These are phyloP conservation scores for Carcina quercana DNA, from an alignment of 2,888 invertebrate genomes.

Conservation along the genomic window DNA sequence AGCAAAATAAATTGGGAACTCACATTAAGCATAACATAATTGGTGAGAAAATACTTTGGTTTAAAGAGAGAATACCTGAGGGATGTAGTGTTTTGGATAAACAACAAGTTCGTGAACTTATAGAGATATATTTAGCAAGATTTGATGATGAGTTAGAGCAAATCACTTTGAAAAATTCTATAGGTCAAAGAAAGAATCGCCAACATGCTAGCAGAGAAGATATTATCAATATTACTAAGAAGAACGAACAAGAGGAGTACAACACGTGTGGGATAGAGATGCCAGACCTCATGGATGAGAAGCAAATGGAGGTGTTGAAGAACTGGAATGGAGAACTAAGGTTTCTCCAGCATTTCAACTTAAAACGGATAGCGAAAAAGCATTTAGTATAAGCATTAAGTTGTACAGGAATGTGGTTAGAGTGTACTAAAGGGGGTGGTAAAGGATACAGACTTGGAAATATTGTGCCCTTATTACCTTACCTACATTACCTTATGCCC, in stretches of 20 bases:
- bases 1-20: conserved; percentile 77
- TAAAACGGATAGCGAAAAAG: conserved; percentile 72
- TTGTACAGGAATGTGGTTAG: too few relatives aligned
- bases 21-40: conserved; percentile 82
- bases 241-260: conserved; percentile 84
- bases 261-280: conserved; percentile 86
- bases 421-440: too few relatives aligned
- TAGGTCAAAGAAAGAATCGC: conserved; percentile 81
- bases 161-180: conserved; percentile 84
- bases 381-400: conserved; percentile 25
- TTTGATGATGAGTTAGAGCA: conserved; percentile 87
- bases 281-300: conserved; percentile 77
- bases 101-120: conserved; percentile 73
- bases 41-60: conserved; percentile 88
- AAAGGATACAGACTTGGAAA: too few relatives aligned
- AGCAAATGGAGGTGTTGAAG: conserved; percentile 74
- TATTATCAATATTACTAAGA: conserved; percentile 83
- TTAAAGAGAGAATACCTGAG: conserved; percentile 78
- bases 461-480: too few relatives aligned
- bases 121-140: conserved; percentile 67
- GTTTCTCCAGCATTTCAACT: conserved; percentile 78
- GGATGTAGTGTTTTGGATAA: conserved; percentile 70
- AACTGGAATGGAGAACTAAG: conserved; percentile 81
- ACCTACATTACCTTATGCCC: too few relatives aligned
- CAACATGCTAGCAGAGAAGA: conserved; percentile 89